phyloP scores from a whole-genome alignment of 2,797 vertebrate species.

The Characodon lateralis region DNA sequence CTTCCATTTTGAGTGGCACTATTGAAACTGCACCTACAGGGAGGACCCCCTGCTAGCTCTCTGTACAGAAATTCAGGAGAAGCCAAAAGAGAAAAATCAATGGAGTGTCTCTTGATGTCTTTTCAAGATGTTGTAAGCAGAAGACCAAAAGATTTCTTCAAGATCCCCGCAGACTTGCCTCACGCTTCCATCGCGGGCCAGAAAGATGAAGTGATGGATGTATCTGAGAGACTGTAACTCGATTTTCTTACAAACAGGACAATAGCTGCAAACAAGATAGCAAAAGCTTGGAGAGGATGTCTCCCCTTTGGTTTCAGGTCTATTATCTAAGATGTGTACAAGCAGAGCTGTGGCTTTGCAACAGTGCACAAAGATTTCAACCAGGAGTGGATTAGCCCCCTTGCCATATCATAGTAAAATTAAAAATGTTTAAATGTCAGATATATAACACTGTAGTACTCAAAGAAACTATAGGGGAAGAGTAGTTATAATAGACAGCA shows the following conservation, averaged over 20 bases:
- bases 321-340: constrained; percentile 69
- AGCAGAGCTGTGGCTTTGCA: constrained; percentile 60
- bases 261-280: constrained; percentile 80
- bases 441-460: not conserved
- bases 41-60: constrained; percentile 82
- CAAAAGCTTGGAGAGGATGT: constrained; percentile 62
- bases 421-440: not conserved
- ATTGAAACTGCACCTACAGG: constrained; percentile 75
- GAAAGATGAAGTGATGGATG: constrained; percentile 77
- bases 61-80: constrained; percentile 72
- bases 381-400: constrained; percentile 36
- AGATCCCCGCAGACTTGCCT: constrained; percentile 76
- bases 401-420: constrained; percentile 11
- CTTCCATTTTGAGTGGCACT: constrained; percentile 73
- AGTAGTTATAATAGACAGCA: not conserved
- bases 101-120: constrained; percentile 80
- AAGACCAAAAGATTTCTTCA: constrained; percentile 77
- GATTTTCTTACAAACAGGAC: constrained; percentile 81
- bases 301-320: constrained; percentile 77
- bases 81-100: constrained; percentile 80
- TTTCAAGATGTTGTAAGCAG: constrained; percentile 77
- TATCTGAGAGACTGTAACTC: constrained; percentile 76
- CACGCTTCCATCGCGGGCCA: constrained; percentile 65
- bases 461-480: not conserved
- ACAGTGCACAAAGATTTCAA: constrained; percentile 60